phyloP scores from a whole-genome alignment of 2,888 invertebrate genomes.

The Tubulanus polymorphus region DNA sequence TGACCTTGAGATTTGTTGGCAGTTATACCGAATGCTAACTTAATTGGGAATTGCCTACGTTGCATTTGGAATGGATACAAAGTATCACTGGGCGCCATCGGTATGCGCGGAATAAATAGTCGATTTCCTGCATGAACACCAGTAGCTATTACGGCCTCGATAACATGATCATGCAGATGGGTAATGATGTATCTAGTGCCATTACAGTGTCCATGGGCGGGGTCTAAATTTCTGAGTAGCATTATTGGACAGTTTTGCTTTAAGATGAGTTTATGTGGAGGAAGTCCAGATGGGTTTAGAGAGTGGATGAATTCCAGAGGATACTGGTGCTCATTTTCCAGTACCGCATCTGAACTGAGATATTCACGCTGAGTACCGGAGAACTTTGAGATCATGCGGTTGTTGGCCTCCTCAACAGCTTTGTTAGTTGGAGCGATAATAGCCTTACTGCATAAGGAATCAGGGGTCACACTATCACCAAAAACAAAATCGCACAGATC shows the following conservation, averaged over 20 bases:
- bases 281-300: slow-evolving; percentile 17
- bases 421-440: slow-evolving; percentile 25
- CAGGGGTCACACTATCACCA: background rate
- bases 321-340: slow-evolving; percentile 13
- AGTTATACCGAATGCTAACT: slow-evolving; percentile 34
- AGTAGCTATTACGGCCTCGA: slow-evolving; percentile 8
- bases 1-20: slow-evolving; percentile 45
- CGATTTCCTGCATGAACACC: slow-evolving; percentile 7
- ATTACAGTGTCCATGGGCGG: slow-evolving; percentile 17
- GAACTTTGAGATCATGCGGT: slow-evolving; percentile 7
- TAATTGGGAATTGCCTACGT: slow-evolving; percentile 26
- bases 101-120: slow-evolving; percentile 16
- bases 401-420: slow-evolving; percentile 13
- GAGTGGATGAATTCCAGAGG: slow-evolving; percentile 20
- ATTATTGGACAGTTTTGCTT: slow-evolving; percentile 16
- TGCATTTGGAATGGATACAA: slow-evolving; percentile 15
- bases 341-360: slow-evolving; percentile 3
- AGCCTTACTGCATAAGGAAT: slow-evolving; percentile 12
- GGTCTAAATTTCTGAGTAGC: slow-evolving; percentile 19
- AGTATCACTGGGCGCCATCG: slow-evolving; percentile 9
- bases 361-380: slow-evolving; percentile 7
- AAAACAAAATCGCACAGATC: background rate
- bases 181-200: slow-evolving; percentile 13
- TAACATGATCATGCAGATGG: background rate
- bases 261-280: slow-evolving; percentile 15